These are phyloP conservation scores for Xenus cinereus DNA, from an alignment of 2,113 vertebrate genomes.

Conservation along the genomic window DNA sequence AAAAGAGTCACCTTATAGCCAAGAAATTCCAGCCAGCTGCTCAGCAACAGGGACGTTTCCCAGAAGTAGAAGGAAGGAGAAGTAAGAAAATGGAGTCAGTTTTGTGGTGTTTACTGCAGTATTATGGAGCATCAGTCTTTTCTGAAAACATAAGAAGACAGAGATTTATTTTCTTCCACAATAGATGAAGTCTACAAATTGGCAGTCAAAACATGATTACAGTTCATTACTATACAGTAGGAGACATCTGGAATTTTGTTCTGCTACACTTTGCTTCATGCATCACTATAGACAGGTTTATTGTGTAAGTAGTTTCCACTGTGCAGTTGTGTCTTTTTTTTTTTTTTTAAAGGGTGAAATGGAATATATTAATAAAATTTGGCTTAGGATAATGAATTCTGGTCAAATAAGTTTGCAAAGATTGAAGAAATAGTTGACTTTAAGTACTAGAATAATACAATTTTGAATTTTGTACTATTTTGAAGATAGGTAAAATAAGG, in stretches of 20 bases:
- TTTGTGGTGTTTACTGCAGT: background rate
- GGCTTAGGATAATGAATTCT: background rate
- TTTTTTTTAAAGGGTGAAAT: background rate
- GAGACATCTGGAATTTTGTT: background rate
- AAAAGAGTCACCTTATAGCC: background rate
- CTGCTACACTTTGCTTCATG: background rate
- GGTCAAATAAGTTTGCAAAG: background rate
- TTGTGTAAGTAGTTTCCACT: background rate
- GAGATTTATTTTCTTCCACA: background rate
- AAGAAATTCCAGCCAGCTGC: background rate
- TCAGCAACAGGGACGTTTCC: background rate
- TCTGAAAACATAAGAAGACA: background rate
- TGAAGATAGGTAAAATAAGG: background rate
- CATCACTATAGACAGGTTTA: background rate
- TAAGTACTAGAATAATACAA: background rate
- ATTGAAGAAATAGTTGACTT: background rate
- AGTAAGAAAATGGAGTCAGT: background rate
- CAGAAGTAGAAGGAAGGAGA: background rate
- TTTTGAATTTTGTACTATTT: background rate
- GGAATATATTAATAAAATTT: background rate
- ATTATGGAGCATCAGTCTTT: accelerated
- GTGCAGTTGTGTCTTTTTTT: background rate
- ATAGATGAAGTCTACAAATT: background rate
- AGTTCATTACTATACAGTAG: background rate
- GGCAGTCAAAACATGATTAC: background rate